These are phyloP conservation scores for Butorides virescens DNA, from an alignment of 2,113 vertebrate genomes.

Conservation along the genomic window DNA sequence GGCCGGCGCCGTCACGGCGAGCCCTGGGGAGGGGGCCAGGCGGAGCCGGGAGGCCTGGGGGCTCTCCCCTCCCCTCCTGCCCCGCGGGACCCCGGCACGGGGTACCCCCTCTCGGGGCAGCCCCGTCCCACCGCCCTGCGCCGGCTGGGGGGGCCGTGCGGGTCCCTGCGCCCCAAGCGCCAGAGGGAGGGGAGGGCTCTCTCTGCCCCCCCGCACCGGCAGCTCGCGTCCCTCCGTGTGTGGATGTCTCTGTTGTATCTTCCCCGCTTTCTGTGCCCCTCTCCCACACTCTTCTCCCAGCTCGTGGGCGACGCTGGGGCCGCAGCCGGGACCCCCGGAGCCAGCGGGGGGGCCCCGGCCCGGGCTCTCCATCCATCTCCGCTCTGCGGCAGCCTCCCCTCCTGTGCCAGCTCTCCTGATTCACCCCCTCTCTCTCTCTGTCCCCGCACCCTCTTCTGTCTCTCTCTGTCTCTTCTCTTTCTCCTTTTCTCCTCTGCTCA, in stretches of 20 bases:
- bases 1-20: neutral
- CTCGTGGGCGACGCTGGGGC: neutral
- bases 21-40: neutral
- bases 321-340: neutral
- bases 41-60: conserved; percentile 18
- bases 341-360: neutral
- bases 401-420: conserved; percentile 58
- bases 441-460: conserved; percentile 22
- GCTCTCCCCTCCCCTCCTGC: conserved; percentile 58
- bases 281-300: conserved; percentile 11
- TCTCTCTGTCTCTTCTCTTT: conserved; percentile 65
- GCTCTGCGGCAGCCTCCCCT: conserved; percentile 35
- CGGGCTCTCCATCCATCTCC: conserved; percentile 1
- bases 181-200: neutral
- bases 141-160: fast-evolving
- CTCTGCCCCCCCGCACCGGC: neutral
- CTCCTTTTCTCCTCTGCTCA: conserved; percentile 74
- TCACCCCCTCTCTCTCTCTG: conserved; percentile 31
- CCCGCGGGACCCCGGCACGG: neutral
- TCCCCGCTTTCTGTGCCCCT: conserved; percentile 53
- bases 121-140: fast-evolving
- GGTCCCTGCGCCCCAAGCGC: neutral
- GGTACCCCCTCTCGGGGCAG: fast-evolving
- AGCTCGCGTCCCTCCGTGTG: neutral
- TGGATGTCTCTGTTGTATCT: conserved; percentile 41